phyloP scores from a whole-genome alignment of 2,797 vertebrate species.

The Phrynocephalus vlangalii region DNA sequence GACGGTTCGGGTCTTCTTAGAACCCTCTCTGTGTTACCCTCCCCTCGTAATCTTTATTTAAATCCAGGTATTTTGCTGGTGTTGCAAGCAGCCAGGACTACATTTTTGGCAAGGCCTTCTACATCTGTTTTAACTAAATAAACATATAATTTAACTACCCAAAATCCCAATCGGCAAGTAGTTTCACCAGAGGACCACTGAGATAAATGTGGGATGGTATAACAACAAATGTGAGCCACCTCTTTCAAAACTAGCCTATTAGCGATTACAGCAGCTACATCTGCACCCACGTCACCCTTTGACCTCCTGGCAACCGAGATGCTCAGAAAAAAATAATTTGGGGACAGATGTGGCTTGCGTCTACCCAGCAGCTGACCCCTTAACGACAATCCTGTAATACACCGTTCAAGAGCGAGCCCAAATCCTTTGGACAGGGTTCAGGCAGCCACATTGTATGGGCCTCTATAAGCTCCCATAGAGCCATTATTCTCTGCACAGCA shows the following conservation, averaged over 20 bases:
- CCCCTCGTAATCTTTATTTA: neutral
- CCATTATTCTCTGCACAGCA: neutral
- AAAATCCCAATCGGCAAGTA: neutral
- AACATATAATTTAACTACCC: conserved; percentile 49
- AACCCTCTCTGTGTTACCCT: neutral
- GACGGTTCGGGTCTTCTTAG: neutral
- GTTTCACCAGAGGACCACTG: neutral
- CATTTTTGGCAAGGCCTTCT: conserved; percentile 8
- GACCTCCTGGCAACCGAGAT: neutral
- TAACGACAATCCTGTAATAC: conserved; percentile 72
- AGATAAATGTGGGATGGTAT: neutral
- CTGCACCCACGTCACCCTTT: neutral
- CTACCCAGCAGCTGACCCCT: no score
- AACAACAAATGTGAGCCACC: neutral
- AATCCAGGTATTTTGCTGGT: neutral
- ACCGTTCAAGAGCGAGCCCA: conserved; percentile 72
- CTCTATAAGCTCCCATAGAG: conserved; percentile 73
- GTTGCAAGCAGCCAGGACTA: conserved; percentile 25
- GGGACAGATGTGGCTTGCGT: neutral
- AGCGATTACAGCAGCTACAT: neutral
- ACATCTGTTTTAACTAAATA: conserved; percentile 53
- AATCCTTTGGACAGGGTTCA: conserved; percentile 77
- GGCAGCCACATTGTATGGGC: conserved; percentile 62
- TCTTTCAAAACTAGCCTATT: neutral
- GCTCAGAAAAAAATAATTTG: neutral